Evolutionary conservation across 2,797 vertebrate species (phyloP).

Genomic region (Mus spretus): DNA sequence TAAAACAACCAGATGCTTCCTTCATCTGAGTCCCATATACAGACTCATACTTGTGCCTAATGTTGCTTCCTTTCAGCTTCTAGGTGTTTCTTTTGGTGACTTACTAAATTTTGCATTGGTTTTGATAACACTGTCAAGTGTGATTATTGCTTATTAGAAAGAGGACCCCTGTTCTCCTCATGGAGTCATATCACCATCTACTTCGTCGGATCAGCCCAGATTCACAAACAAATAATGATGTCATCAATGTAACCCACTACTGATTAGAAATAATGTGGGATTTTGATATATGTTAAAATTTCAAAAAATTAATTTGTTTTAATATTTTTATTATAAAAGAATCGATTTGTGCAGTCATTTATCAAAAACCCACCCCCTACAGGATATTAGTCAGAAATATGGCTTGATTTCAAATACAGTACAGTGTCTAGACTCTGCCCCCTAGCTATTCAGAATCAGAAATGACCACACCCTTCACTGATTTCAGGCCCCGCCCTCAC

Average conservation of each 20-base stretch:
- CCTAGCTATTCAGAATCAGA: background rate
- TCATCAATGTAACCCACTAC: background rate
- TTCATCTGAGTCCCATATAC: background rate
- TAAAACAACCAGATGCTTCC: background rate
- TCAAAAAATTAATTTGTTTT: conserved; percentile 21
- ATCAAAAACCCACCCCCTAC: background rate
- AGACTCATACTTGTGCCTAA: background rate
- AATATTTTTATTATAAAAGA: conserved; percentile 2
- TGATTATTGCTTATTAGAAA: background rate
- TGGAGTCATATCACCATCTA: background rate
- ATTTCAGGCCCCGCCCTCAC: conserved; percentile 36
- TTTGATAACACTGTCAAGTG: background rate
- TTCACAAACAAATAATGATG: background rate
- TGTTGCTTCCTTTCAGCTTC: background rate
- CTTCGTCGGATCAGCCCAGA: background rate
- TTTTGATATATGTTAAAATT: conserved; percentile 52
- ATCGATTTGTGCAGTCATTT: conserved; percentile 44
- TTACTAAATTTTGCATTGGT: background rate
- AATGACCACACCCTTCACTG: background rate
- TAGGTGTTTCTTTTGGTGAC: background rate
- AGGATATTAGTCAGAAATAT: no score
- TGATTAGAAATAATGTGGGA: conserved; percentile 33
- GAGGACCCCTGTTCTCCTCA: background rate
- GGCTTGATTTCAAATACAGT: background rate
- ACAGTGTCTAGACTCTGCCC: background rate